These are phyloP conservation scores for Zaprionus taronus DNA, from an alignment of 1,140 invertebrate genomes.

Conservation along the genomic window DNA sequence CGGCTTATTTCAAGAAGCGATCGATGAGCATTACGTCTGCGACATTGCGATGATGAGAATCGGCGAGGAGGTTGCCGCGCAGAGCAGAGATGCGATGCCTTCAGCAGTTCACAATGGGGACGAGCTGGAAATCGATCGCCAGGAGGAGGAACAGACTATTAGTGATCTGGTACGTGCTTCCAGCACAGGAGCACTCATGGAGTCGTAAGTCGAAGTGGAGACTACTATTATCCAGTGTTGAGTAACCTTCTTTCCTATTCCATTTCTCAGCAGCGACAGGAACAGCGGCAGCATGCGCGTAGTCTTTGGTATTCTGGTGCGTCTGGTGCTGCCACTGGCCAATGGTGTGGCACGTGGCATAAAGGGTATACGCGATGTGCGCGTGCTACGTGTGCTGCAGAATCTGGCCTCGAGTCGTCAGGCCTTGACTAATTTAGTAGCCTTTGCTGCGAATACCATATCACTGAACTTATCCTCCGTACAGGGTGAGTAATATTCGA, in stretches of 20 bases:
- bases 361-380: conserved; percentile 76
- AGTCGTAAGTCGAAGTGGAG: conserved; percentile 57
- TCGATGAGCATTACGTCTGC: conserved; percentile 75
- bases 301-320: conserved; percentile 76
- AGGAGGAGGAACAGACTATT: conserved; percentile 73
- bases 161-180: conserved; percentile 70
- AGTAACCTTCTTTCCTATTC: background rate
- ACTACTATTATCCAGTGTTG: too few species aligned
- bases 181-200: conserved; percentile 52
- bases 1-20: conserved; percentile 40
- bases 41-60: conserved; percentile 78
- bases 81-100: conserved; percentile 7
- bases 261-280: conserved; percentile 41
- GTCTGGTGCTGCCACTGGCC: conserved; percentile 74
- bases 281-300: conserved; percentile 77
- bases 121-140: conserved; percentile 73
- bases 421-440: conserved; percentile 84
- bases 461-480: conserved; percentile 85
- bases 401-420: conserved; percentile 80
- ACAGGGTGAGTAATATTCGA: conserved; percentile 75
- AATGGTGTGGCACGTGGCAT: conserved; percentile 77
- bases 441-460: conserved; percentile 85
- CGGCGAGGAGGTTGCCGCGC: conserved; percentile 52
- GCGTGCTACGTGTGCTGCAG: conserved; percentile 65
- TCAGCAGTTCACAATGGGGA: conserved; percentile 29